Base-by-base conservation (phyloP, 2,113 vertebrate species). In the Balaeniceps rex region DNA sequence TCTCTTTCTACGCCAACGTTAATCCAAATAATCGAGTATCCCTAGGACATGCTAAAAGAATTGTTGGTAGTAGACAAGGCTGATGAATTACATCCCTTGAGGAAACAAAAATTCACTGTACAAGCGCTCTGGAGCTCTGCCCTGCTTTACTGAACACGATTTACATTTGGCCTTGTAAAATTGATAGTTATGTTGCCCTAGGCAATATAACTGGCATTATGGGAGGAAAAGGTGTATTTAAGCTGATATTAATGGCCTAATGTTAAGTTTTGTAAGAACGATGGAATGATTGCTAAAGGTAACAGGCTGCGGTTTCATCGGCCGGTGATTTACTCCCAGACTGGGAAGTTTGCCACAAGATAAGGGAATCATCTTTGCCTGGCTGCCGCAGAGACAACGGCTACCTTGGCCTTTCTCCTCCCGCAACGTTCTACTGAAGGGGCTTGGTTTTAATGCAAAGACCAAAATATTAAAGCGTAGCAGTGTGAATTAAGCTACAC, bases 251-350 rank as follows among this genome's bases (percentile, higher is more conserved):
- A 21, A 49, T 0, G 46, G 66, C 18, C 29, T 19, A 9, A 12
- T 0, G 0, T 1, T 11, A 4, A n/a, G 31, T 31, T 24, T n/a
- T 3, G 5, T 7, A 33, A 4, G 19, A 80, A 36, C 0, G 0
- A n/a, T 1, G 54, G 60, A 24, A 6, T 1, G 5, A 34, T 9
- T 9, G n/a, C 51, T 64, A 8, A 65, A 65, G 55, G 63, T 4
- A 52, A 29, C 17, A 15, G 68, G 34, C 2, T 17, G 36, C 19
- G 2, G 51, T 42, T 81, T 26, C 52, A 11, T 1, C 1, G 0
- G 15, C 3, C 4, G 14, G 7, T 6, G n/a, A 61, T 87, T 61
- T 14, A 26, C 3, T n/a, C 64, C 54, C 83, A n/a, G 33, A 8
- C 3, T 0, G 21, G 83, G 83, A 85, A 0, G 8, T 11, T 29